These are phyloP conservation scores for Dicycla oo DNA, from an alignment of 2,888 invertebrate species.

Conservation along the genomic window DNA sequence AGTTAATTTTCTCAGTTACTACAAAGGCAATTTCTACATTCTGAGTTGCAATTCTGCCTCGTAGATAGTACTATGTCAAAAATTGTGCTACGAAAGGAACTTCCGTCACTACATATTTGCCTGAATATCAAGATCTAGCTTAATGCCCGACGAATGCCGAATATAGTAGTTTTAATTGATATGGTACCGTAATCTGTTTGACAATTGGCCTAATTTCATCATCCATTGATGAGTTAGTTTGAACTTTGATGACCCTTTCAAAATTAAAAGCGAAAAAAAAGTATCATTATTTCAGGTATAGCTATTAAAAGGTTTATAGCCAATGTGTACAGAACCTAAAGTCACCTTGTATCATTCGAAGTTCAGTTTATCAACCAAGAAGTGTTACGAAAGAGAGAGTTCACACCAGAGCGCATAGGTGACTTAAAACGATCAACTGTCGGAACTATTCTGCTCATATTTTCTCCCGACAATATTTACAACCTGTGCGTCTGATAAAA, in stretches of 20 bases:
- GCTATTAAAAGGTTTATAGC: not conserved
- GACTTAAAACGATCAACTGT: conserved; percentile 21
- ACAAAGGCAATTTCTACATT: not conserved
- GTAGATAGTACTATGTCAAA: not conserved
- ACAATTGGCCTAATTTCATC: conserved; percentile 11
- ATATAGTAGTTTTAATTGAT: not conserved
- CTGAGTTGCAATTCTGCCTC: not conserved
- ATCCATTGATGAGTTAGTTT: conserved; percentile 5
- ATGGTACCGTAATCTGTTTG: conserved; percentile 3
- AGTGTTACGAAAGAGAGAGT: conserved; percentile 58
- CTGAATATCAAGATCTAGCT: conserved; percentile 1
- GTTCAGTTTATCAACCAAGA: conserved; percentile 11
- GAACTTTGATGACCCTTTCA: conserved; percentile 9
- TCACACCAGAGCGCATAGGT: conserved; percentile 20
- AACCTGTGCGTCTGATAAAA: conserved; percentile 56
- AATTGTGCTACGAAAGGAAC: not conserved
- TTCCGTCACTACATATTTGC: not conserved
- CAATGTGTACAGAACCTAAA: not conserved
- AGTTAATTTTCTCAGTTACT: not conserved
- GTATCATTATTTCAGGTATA: not conserved
- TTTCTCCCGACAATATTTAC: conserved; percentile 62
- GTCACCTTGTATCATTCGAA: conserved; percentile 1
- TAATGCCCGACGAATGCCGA: not conserved
- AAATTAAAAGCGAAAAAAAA: conserved; percentile 6
- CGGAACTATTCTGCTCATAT: conserved; percentile 55